phyloP scores from a whole-genome alignment of 2,113 vertebrate genomes.

The Pseudonaja textilis region DNA sequence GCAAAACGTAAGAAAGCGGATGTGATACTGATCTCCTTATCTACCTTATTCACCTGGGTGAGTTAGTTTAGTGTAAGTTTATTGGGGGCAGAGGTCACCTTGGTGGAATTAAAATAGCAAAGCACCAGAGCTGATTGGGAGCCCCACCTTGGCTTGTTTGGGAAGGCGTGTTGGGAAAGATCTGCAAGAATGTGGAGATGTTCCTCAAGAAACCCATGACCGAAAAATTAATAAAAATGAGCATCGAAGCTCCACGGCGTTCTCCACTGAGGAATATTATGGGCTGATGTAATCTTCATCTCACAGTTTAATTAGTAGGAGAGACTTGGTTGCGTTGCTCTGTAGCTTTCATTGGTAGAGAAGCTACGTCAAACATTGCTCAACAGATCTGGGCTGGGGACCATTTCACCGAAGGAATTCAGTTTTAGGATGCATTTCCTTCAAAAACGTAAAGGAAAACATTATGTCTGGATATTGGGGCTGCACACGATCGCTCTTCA shows the following conservation, averaged over 20 bases:
- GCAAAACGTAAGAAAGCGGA: conserved; percentile 46
- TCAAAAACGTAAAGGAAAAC: background rate
- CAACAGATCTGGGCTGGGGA: background rate
- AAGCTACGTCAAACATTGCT: background rate
- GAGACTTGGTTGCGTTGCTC: background rate
- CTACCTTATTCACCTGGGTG: background rate
- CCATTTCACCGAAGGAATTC: background rate
- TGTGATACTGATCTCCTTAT: background rate
- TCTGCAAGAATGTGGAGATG: background rate
- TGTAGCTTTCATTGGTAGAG: background rate
- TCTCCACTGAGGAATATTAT: background rate
- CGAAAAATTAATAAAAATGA: background rate
- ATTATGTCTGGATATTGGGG: background rate
- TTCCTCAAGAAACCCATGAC: background rate
- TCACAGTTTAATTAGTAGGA: background rate
- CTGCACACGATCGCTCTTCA: background rate
- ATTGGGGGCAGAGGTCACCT: conserved; percentile 48
- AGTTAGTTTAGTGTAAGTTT: conserved; percentile 5
- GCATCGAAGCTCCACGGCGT: background rate
- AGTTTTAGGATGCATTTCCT: background rate
- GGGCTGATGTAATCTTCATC: background rate
- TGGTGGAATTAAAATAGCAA: conserved; percentile 52
- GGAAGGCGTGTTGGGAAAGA: background rate
- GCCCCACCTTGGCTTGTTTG: conserved; percentile 56
- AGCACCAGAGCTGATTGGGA: background rate